Conservation (phyloP, 2,888 invertebrate species). For the Leptogaster cylindrica region DNA sequence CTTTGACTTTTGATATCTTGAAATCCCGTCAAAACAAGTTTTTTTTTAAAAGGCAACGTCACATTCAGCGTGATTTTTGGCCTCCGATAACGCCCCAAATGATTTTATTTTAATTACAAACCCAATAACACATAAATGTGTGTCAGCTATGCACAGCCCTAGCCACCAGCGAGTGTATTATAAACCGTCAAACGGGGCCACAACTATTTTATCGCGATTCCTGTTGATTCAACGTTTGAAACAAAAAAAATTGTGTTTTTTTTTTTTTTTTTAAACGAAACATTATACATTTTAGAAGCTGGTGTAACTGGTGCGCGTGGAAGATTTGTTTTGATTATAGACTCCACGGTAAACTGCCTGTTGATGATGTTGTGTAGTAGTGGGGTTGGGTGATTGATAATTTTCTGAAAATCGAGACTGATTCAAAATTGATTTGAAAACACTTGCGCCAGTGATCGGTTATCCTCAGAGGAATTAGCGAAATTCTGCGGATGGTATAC, state of each 20-base stretch:
- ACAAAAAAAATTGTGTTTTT: neutral
- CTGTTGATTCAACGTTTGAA: neutral
- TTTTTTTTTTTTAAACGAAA: neutral
- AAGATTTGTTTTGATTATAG: slow-evolving; percentile 28
- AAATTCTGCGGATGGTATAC: neutral
- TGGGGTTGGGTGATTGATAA: slow-evolving; percentile 28
- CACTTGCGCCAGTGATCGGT: slow-evolving; percentile 26
- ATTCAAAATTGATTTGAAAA: slow-evolving; percentile 26
- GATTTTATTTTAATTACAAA: neutral
- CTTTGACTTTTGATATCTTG: slow-evolving; percentile 23
- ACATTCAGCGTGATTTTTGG: slow-evolving; percentile 12
- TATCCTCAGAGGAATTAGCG: slow-evolving; percentile 10
- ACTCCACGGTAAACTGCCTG: slow-evolving; percentile 11
- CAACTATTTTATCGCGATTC: too few relatives aligned
- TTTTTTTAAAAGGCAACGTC: neutral
- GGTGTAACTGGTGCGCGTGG: slow-evolving; percentile 25
- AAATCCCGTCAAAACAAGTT: slow-evolving; percentile 37
- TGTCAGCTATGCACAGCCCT: too few relatives aligned
- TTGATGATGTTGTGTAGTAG: slow-evolving; percentile 2
- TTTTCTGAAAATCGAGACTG: slow-evolving; percentile 27
- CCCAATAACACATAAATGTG: slow-evolving; percentile 5
- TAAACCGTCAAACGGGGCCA: too few relatives aligned
- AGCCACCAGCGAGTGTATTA: too few relatives aligned
- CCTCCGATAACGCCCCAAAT: neutral
- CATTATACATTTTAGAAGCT: too few relatives aligned